Evolutionary conservation across 2,113 vertebrate genomes (phyloP).

Genomic region (Phalacrocorax aristotelis): DNA sequence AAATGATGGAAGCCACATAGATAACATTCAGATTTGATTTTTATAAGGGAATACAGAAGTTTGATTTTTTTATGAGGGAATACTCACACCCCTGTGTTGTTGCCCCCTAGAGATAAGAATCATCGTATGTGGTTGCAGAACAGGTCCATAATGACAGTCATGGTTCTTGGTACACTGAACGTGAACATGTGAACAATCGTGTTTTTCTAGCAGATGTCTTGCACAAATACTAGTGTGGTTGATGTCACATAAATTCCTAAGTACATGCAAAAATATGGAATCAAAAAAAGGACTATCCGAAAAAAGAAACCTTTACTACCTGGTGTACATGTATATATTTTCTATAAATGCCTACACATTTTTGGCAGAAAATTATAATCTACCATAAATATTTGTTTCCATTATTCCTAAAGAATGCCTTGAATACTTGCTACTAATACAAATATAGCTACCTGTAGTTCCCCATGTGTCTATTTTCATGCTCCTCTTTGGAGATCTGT

Average conservation of each 20-base stretch:
- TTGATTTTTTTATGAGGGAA: background rate
- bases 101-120: background rate
- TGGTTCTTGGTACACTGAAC: background rate
- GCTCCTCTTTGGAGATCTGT: slow-evolving; percentile 92
- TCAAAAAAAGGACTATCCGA: background rate
- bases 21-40: background rate
- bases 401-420: background rate
- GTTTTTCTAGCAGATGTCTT: background rate
- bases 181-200: background rate
- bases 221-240: background rate
- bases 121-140: background rate
- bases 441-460: slow-evolving; percentile 89
- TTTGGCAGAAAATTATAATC: background rate
- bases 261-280: background rate
- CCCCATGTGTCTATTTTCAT: slow-evolving; percentile 95
- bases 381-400: background rate
- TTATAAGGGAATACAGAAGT: background rate
- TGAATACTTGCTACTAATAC: background rate
- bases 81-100: background rate
- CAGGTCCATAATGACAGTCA: background rate
- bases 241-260: background rate
- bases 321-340: background rate
- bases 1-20: background rate
- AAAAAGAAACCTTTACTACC: background rate
- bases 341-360: background rate